phyloP scores from a whole-genome alignment of 2,888 invertebrate genomes.

The Drosophila meridiana region DNA sequence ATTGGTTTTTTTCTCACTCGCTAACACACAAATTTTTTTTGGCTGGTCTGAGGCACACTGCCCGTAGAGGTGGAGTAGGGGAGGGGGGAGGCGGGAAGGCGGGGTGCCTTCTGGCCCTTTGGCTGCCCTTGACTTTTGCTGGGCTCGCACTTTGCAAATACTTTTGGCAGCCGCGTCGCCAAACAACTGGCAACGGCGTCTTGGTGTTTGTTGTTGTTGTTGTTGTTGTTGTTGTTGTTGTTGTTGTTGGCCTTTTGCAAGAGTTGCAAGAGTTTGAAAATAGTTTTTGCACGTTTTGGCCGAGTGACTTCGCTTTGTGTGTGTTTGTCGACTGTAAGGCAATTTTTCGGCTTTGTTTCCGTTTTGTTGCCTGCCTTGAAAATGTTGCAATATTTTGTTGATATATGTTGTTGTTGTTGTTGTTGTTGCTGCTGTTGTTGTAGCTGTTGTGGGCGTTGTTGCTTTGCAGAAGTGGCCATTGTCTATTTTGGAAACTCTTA shows the following conservation, averaged over 20 bases:
- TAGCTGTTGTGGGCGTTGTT: conserved; percentile 45
- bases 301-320: conserved; percentile 71
- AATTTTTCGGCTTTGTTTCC: conserved; percentile 74
- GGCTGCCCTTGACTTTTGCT: conserved; percentile 77
- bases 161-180: conserved; percentile 77
- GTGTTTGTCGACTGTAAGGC: conserved; percentile 54
- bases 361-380: conserved; percentile 60
- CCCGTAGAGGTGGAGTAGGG: background rate
- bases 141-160: conserved; percentile 75
- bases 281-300: conserved; percentile 77
- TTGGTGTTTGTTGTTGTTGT: conserved; percentile 31
- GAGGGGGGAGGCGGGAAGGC: background rate
- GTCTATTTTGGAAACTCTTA: conserved; percentile 72
- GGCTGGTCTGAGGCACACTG: conserved; percentile 17
- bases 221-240: conserved; percentile 13
- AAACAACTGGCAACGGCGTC: conserved; percentile 52
- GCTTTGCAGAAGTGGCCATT: conserved; percentile 54
- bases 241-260: conserved; percentile 24
- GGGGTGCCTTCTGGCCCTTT: conserved; percentile 34
- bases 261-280: conserved; percentile 69
- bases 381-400: conserved; percentile 62
- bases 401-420: conserved; percentile 12
- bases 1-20: conserved; percentile 52
- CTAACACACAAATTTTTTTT: conserved; percentile 13
- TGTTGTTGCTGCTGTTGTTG: conserved; percentile 10